Conservation (phyloP, 2,113 vertebrate species). For the Nothoprocta pentlandii region DNA sequence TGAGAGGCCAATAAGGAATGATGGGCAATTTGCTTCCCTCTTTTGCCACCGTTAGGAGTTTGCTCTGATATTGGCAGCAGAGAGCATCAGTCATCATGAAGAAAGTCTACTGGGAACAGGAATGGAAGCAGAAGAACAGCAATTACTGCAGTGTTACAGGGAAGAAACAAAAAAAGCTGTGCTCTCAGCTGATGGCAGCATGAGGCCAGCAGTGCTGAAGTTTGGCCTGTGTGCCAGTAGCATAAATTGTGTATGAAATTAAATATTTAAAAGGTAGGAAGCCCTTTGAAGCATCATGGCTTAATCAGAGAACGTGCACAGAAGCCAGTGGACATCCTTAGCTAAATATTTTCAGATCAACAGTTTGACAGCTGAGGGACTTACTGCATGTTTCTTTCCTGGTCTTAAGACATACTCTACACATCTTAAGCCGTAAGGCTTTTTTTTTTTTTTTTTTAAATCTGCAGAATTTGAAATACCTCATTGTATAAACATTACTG, state of each 20-base stretch:
- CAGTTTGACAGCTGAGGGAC: not conserved
- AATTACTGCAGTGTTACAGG: not conserved
- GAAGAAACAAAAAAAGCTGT: not conserved
- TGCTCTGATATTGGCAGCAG: not conserved
- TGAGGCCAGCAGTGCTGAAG: not conserved
- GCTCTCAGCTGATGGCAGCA: not conserved
- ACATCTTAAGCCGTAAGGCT: not conserved
- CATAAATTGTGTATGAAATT: constrained; percentile 50
- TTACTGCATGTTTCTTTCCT: not conserved
- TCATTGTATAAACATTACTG: not conserved
- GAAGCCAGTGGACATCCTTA: not conserved
- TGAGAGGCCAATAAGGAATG: not conserved
- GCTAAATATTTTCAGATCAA: not conserved
- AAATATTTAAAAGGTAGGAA: constrained; percentile 36
- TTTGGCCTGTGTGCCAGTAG: not conserved
- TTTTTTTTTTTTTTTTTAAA: too few species aligned
- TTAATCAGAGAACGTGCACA: not conserved
- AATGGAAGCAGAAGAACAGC: not conserved
- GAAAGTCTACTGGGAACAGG: not conserved
- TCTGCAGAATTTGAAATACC: not conserved
- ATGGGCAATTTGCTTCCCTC: not conserved
- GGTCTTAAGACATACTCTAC: too few species aligned
- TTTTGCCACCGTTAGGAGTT: not conserved
- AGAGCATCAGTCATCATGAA: not conserved
- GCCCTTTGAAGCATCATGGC: constrained; percentile 1